phyloP scores from a whole-genome alignment of 2,113 vertebrate species.

The Penelope pileata region DNA sequence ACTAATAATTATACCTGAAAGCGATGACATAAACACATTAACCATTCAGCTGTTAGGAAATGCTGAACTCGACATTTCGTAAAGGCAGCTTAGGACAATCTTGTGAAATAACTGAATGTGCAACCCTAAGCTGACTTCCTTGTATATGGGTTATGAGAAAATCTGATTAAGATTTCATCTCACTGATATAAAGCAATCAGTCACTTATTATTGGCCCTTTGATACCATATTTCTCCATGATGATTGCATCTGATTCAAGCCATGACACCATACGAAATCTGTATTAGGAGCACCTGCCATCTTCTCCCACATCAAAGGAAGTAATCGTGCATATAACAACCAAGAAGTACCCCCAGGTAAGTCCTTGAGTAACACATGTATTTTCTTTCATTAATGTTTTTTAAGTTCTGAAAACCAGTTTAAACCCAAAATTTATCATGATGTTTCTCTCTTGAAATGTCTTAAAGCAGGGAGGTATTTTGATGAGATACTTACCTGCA shows the following conservation, averaged over 20 bases:
- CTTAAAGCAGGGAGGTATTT: not conserved
- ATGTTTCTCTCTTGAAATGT: not conserved
- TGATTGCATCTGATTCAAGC: not conserved
- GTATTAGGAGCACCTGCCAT: not conserved
- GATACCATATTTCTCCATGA: not conserved
- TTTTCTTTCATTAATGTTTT: not conserved
- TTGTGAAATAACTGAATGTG: not conserved
- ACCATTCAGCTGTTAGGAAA: not conserved
- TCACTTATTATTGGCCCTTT: not conserved
- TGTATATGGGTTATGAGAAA: not conserved
- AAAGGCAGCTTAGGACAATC: not conserved
- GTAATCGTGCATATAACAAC: not conserved
- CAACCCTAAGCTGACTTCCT: not conserved
- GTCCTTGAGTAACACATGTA: not conserved
- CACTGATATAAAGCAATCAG: not conserved
- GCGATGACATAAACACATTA: not conserved
- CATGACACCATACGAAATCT: not conserved
- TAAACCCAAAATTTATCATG: not conserved
- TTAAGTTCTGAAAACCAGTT: not conserved
- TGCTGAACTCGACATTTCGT: not conserved
- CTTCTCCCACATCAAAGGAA: not conserved
- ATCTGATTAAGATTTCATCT: not conserved
- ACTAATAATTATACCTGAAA: not conserved
- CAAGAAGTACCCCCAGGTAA: not conserved
- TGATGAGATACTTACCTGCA: conserved; percentile 81